Evolutionary conservation across 2,113 vertebrate species (phyloP).

Genomic region (Tor tambroides): DNA sequence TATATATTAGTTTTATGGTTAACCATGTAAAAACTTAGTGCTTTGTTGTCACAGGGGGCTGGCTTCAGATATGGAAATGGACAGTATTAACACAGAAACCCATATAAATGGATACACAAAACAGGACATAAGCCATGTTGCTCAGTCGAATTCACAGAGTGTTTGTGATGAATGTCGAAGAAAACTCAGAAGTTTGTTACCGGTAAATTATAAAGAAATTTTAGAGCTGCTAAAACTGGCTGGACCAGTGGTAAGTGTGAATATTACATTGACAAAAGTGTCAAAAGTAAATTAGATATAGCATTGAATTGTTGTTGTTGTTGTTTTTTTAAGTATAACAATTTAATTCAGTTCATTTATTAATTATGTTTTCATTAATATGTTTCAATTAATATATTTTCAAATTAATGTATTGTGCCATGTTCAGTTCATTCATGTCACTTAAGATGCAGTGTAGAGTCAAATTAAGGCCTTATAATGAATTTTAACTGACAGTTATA

Average conservation of each 20-base stretch:
- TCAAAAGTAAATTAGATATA: too few relatives aligned
- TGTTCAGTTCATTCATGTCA: too few relatives aligned
- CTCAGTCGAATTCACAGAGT: constrained; percentile 1
- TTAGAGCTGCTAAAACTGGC: constrained; percentile 67
- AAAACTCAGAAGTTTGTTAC: constrained; percentile 54
- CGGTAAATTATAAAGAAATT: constrained; percentile 66
- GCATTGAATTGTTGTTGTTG: too few relatives aligned
- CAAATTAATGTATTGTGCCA: too few relatives aligned
- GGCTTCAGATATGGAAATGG: not conserved
- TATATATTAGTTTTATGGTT: not conserved
- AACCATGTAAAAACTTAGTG: not conserved
- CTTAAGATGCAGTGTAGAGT: not conserved
- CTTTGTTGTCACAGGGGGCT: not conserved
- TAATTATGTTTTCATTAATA: too few relatives aligned
- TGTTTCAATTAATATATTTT: too few relatives aligned
- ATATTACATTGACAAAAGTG: not conserved
- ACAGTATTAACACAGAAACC: not conserved
- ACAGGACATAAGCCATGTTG: constrained; percentile 3
- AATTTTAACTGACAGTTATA: constrained; percentile 29
- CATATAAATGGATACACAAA: constrained; percentile 40
- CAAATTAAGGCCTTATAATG: not conserved
- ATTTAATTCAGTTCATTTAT: too few relatives aligned
- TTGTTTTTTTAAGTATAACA: too few relatives aligned
- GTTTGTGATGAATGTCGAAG: constrained; percentile 62
- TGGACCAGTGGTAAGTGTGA: constrained; percentile 70